Evolutionary conservation across 2,888 invertebrate species (phyloP), one percentile per base, ranked within the genome.

Genomic region (Drosophila parthenogenetica): DNA sequence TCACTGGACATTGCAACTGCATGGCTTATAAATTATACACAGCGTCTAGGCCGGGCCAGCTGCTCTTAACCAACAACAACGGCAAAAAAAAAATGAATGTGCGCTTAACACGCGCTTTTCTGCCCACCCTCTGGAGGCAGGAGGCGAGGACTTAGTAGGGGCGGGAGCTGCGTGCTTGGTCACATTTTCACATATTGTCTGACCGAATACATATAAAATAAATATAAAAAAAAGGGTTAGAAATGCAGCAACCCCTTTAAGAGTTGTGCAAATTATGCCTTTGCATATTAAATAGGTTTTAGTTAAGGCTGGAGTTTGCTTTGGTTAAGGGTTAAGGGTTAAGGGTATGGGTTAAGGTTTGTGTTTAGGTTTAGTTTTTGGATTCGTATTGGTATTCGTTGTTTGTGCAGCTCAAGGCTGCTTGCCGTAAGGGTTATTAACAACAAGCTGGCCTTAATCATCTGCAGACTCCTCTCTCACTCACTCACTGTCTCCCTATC

Each of bases 1-100:
- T 90, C 90, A 90, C 90, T 88, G 89, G 83, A 81, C 90, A 89
- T 77, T 83, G 79, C 78, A 73, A 75, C 64, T 70, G 71, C 73
- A 75, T 35, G 13, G 11, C 11, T 11, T 35, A 35, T 35, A 35
- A 35, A 35, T 35, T 35, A 35, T 84, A 87, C 81, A 50, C 40
- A 42, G 64, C 51, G 53, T 29, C 54, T 42, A 32, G 43, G 35
- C 37, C 43, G 3, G 67, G 69, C 61, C 74, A 71, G 74, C 76
- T 70, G 76, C 58, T 66, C 62, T 63, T 53, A 50, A 13, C 35
- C 35, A 35, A 35, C 29, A 29, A 29, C 29, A 29, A 29, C 7
- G 29, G 2, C 29, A 8, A 35, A 35, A 35, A 66, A 70, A 70
- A 77, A 88, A 87, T 88, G 86, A 87, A 87, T 87, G 86, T 79